Conservation (phyloP, 1,140 invertebrate species). For the Drosophila nikananu region DNA sequence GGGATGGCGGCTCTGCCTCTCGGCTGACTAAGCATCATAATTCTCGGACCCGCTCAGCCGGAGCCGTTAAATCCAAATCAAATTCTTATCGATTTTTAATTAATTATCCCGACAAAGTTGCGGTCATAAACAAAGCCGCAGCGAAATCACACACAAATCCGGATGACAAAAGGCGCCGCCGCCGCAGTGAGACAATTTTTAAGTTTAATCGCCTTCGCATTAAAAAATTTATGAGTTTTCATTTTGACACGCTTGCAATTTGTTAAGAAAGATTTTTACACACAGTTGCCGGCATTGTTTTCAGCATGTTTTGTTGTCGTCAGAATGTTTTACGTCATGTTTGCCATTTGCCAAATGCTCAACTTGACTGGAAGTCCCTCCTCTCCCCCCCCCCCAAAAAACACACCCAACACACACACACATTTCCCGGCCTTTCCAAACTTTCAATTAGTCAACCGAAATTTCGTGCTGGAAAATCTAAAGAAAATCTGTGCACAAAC, state of each 20-base stretch:
- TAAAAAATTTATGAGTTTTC: slow-evolving; percentile 78
- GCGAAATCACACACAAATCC: slow-evolving; percentile 2
- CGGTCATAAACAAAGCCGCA: slow-evolving; percentile 59
- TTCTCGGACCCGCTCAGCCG: slow-evolving; percentile 47
- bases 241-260: slow-evolving; percentile 79
- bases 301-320: slow-evolving; percentile 5
- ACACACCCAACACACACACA: background rate
- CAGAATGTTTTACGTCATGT: slow-evolving; percentile 79
- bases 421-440: background rate
- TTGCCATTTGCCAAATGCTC: slow-evolving; percentile 67
- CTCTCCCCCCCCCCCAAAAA: no score
- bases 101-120: slow-evolving; percentile 64
- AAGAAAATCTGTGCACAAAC: slow-evolving; percentile 12
- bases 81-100: slow-evolving; percentile 83
- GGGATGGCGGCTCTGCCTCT: slow-evolving; percentile 1
- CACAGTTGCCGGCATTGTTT: slow-evolving; percentile 54
- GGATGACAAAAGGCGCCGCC: slow-evolving; percentile 43
- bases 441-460: slow-evolving; percentile 52
- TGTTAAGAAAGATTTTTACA: slow-evolving; percentile 68
- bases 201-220: slow-evolving; percentile 42
- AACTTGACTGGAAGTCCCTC: slow-evolving; percentile 1
- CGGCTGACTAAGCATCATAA: slow-evolving; percentile 75
- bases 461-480: slow-evolving; percentile 30
- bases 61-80: slow-evolving; percentile 79
- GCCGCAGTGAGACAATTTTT: slow-evolving; percentile 54